Percentiles rank a stretch among this genome's conserved stretches.
Conservation (phyloP, 2,888 invertebrate genomes). For the Philhelius pedissequus region DNA sequence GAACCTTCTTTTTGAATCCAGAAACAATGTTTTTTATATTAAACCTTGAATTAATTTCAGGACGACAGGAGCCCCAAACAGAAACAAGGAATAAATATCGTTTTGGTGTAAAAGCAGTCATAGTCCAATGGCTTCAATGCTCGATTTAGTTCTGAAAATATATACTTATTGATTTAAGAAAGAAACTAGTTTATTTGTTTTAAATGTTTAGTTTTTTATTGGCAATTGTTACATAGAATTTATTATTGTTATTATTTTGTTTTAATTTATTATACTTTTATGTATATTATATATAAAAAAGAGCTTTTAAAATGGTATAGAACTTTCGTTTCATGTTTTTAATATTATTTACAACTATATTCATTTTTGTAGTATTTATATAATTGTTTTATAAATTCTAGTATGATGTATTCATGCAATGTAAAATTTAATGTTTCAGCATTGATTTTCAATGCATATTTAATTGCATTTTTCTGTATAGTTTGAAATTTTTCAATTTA, state of each 20-base stretch:
- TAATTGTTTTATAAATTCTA: constrained; percentile 44
- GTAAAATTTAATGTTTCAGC: constrained; percentile 45
- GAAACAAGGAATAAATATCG: too few species aligned
- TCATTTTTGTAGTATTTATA: constrained; percentile 39
- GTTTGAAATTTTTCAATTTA: background rate
- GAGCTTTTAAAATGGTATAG: constrained; percentile 56
- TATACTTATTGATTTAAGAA: background rate
- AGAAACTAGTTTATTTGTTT: background rate
- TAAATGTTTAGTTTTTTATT: constrained; percentile 55
- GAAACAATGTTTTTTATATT: too few species aligned
- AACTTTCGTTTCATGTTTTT: constrained; percentile 22
- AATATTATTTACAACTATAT: constrained; percentile 46
- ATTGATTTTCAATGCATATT: constrained; percentile 26
- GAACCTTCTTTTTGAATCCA: too few species aligned
- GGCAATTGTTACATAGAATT: constrained; percentile 60
- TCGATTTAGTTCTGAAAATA: too few species aligned
- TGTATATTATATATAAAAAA: constrained; percentile 60
- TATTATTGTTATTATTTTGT: constrained; percentile 31
- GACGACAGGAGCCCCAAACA: too few species aligned
- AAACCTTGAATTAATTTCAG: too few species aligned
- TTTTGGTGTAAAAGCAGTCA: too few species aligned
- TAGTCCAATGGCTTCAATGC: too few species aligned
- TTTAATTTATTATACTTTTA: constrained; percentile 3
- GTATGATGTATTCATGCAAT: constrained; percentile 25
- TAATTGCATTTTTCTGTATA: constrained; percentile 13